Evolutionary conservation across 2,888 invertebrate species (phyloP).

Genomic region (Lasioglossum morio): DNA sequence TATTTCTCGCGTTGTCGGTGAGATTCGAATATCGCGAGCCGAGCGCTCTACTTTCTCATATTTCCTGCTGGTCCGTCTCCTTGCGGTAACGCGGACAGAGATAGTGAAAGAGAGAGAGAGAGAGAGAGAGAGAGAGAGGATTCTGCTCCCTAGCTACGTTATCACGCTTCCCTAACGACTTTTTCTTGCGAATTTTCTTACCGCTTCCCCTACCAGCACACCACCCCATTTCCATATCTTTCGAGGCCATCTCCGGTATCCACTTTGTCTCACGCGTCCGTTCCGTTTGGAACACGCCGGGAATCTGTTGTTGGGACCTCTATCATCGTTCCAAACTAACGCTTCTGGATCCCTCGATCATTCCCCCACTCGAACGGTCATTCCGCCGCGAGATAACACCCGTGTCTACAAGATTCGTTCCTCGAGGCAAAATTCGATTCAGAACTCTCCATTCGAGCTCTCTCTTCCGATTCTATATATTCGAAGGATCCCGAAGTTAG

Average conservation of each 20-base stretch:
- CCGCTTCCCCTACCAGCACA: neutral
- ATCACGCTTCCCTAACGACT: slow-evolving; percentile 60
- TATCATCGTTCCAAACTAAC: neutral
- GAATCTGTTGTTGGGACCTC: slow-evolving; percentile 19
- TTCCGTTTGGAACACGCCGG: neutral
- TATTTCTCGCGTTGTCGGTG: slow-evolving; percentile 27
- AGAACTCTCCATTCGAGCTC: neutral
- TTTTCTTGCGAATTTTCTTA: slow-evolving; percentile 58
- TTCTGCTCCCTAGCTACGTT: slow-evolving; percentile 17
- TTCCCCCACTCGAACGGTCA: neutral
- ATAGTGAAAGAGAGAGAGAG: neutral
- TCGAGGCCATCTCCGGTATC: slow-evolving; percentile 50
- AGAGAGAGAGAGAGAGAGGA: neutral
- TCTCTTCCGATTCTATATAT: no score
- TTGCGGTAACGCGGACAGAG: neutral
- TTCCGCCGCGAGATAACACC: neutral
- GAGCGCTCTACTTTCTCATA: neutral
- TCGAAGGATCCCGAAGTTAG: no score
- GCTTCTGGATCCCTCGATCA: neutral
- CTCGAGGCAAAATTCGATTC: neutral
- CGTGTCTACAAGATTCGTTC: neutral
- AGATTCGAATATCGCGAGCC: slow-evolving; percentile 28
- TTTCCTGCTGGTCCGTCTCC: slow-evolving; percentile 17
- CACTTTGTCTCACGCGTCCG: slow-evolving; percentile 45
- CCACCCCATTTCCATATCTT: slow-evolving; percentile 55